phyloP scores from a whole-genome alignment of 2,113 vertebrate genomes.

The Syngnathus floridae region DNA sequence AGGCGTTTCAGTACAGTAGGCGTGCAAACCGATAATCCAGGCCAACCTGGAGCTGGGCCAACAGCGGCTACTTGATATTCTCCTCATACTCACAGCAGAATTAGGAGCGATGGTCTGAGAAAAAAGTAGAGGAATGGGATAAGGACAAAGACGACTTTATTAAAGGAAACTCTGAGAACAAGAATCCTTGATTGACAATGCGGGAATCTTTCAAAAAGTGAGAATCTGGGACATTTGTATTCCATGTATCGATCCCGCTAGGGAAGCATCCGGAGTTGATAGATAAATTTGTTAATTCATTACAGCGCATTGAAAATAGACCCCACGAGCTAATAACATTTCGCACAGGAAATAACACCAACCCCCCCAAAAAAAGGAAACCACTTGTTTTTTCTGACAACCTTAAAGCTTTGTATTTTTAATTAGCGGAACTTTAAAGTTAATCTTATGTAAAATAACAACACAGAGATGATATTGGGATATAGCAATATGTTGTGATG shows the following conservation, averaged over 20 bases:
- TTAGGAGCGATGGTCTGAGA: slow-evolving; percentile 32
- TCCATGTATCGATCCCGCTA: not conserved
- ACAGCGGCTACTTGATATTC: slow-evolving; percentile 62
- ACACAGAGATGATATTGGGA: too few species aligned
- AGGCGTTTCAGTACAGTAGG: slow-evolving; percentile 32
- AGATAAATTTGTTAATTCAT: slow-evolving; percentile 13
- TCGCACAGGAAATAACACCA: slow-evolving; percentile 14
- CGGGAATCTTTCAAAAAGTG: slow-evolving; percentile 4
- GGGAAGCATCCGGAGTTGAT: not conserved
- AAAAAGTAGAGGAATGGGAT: slow-evolving; percentile 21
- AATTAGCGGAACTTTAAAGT: too few species aligned
- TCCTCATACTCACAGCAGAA: slow-evolving; percentile 44
- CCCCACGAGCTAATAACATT: slow-evolving; percentile 1
- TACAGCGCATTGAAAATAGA: slow-evolving; percentile 2
- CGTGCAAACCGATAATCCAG: slow-evolving; percentile 30
- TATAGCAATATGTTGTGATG: too few species aligned
- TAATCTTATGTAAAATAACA: too few species aligned
- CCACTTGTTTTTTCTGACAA: not conserved
- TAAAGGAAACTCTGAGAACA: not conserved
- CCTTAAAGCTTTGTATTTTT: too few species aligned
- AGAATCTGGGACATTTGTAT: slow-evolving; percentile 1
- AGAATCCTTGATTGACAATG: not conserved
- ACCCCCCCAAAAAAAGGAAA: not conserved
- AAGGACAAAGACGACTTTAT: slow-evolving; percentile 21
- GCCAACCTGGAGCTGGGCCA: slow-evolving; percentile 15